phyloP scores from a whole-genome alignment of 2,888 invertebrate species.

The Nezara viridula region DNA sequence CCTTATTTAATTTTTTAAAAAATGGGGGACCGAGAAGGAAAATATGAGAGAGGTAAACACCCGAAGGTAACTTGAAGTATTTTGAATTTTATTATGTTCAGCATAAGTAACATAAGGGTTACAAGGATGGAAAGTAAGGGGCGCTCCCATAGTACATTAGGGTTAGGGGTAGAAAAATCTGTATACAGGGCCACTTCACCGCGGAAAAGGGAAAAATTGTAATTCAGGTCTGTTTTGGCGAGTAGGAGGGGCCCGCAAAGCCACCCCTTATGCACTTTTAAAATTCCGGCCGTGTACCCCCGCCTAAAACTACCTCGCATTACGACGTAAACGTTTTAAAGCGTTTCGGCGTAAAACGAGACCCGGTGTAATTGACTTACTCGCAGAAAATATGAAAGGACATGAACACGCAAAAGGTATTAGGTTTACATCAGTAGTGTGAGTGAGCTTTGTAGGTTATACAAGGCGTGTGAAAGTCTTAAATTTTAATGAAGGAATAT shows the following conservation, averaged over 20 bases:
- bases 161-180: slow-evolving; percentile 4
- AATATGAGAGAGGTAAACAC: not conserved
- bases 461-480: too few species aligned
- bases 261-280: slow-evolving; percentile 37
- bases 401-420: not conserved
- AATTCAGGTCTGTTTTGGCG: slow-evolving; percentile 40
- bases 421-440: not conserved
- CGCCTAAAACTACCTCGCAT: slow-evolving; percentile 37
- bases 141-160: not conserved
- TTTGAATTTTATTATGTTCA: slow-evolving; percentile 7
- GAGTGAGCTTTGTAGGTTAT: not conserved
- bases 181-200: slow-evolving; percentile 45
- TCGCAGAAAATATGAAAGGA: not conserved
- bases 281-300: slow-evolving; percentile 40
- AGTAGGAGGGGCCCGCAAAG: not conserved
- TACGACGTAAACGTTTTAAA: slow-evolving; percentile 33
- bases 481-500: too few species aligned
- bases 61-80: not conserved
- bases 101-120: not conserved
- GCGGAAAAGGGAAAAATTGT: slow-evolving; percentile 47
- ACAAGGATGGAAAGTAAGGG: not conserved
- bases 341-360: slow-evolving; percentile 1
- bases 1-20: not conserved
- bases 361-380: slow-evolving; percentile 8
- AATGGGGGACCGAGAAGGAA: not conserved